Percentiles rank a stretch among this genome's conserved stretches.
Conservation (phyloP, 2,113 vertebrate genomes). For the Terrapene triunguis region DNA sequence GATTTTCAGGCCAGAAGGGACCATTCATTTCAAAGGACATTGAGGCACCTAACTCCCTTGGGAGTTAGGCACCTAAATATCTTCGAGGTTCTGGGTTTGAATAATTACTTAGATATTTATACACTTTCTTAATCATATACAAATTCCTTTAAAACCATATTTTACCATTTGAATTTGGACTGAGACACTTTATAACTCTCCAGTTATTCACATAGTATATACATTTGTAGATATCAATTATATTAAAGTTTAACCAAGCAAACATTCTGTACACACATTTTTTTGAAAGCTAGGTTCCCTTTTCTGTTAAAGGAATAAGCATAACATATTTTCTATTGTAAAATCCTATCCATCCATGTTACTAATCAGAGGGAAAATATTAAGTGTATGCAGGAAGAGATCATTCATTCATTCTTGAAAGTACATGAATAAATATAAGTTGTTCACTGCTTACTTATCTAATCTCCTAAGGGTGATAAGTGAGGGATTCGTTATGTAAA, state of each 20-base stretch:
- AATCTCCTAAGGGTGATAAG: slow-evolving; percentile 67
- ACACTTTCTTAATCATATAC: neutral
- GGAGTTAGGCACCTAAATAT: neutral
- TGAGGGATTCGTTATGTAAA: slow-evolving; percentile 74
- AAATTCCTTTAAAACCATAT: neutral
- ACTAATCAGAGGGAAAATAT: slow-evolving; percentile 18
- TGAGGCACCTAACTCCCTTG: neutral
- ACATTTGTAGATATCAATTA: neutral
- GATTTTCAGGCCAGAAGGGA: neutral
- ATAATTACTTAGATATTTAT: neutral
- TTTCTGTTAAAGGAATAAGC: neutral
- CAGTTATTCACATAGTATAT: neutral
- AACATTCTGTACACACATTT: neutral
- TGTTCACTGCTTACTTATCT: slow-evolving; percentile 73
- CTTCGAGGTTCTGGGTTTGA: neutral
- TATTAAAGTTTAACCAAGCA: slow-evolving; percentile 26
- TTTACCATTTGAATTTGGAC: neutral
- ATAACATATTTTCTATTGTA: neutral
- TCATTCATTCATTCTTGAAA: slow-evolving; percentile 44
- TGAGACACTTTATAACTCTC: neutral
- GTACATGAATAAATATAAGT: slow-evolving; percentile 73
- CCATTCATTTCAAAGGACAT: neutral
- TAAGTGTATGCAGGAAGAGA: slow-evolving; percentile 2
- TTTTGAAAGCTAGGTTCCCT: neutral
- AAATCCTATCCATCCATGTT: slow-evolving; percentile 25